phyloP scores from a whole-genome alignment of 64 coral and sea anemone genomes.

The Montipora cactus region DNA sequence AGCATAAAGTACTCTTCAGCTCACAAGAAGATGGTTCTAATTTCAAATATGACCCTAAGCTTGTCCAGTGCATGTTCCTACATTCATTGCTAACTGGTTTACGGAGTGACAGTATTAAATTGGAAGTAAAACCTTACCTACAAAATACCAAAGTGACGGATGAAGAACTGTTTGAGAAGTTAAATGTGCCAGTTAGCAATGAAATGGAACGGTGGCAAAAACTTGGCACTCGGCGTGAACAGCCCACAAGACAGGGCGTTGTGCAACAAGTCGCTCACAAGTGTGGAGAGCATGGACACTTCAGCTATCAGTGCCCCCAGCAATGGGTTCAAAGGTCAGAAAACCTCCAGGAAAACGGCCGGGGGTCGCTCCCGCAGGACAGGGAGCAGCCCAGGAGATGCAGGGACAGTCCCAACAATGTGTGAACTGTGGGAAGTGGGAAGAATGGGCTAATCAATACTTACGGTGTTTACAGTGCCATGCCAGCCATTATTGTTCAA shows the following conservation, averaged over 20 bases:
- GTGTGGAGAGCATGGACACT: constrained; percentile 16
- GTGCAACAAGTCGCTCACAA: background rate
- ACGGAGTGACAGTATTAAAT: constrained; percentile 6
- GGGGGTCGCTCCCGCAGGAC: background rate
- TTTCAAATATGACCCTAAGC: constrained; percentile 50
- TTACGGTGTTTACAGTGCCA: constrained; percentile 7
- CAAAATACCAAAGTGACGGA: constrained; percentile 8
- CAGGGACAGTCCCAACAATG: constrained; percentile 1
- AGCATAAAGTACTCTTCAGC: constrained; percentile 44
- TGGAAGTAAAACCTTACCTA: background rate
- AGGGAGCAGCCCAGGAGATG: background rate
- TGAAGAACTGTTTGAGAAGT: constrained; percentile 32
- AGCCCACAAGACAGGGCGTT: background rate
- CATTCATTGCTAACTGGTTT: constrained; percentile 37
- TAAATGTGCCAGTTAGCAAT: constrained; percentile 16
- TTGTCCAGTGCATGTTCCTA: constrained; percentile 45
- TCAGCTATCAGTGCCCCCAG: background rate
- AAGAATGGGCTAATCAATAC: background rate
- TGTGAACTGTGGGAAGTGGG: constrained; percentile 3
- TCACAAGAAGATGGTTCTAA: constrained; percentile 49
- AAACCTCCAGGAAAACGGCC: background rate
- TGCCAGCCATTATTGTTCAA: constrained; percentile 28
- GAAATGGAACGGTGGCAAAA: constrained; percentile 29
- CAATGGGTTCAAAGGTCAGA: background rate
- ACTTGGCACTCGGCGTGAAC: background rate